A percentile compares a stretch with the other conserved stretches of the same genome.
Evolutionary conservation across 2,113 vertebrate genomes (phyloP).

Genomic region (Equus przewalskii): DNA sequence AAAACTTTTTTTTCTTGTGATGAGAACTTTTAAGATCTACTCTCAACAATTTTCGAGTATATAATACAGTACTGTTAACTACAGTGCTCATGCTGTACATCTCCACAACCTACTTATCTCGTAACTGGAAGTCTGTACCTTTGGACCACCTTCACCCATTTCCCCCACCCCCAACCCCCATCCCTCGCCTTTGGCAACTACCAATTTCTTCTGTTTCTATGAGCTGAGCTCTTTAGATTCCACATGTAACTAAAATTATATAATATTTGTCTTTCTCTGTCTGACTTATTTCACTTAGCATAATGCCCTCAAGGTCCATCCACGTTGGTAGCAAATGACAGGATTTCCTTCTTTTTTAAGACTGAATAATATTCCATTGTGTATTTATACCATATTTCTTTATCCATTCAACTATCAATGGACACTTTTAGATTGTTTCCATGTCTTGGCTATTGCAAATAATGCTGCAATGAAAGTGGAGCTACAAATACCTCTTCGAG

Average conservation of each 20-base stretch:
- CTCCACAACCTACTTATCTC: background rate
- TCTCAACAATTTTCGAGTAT: background rate
- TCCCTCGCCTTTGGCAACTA: background rate
- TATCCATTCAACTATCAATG: background rate
- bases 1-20: background rate
- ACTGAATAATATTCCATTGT: background rate
- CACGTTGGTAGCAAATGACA: background rate
- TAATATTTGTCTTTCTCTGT: background rate
- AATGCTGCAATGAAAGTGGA: background rate
- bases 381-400: background rate
- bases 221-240: background rate
- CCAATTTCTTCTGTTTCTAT: background rate
- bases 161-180: background rate
- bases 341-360: background rate
- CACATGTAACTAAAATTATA: background rate
- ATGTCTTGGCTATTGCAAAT: background rate
- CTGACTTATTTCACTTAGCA: background rate
- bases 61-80: background rate
- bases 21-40: background rate
- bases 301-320: background rate
- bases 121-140: background rate
- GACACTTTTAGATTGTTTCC: background rate
- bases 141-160: background rate
- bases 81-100: background rate
- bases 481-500: background rate